phyloP scores from a whole-genome alignment of 1,140 invertebrate genomes.

The Copidosoma floridanum region DNA sequence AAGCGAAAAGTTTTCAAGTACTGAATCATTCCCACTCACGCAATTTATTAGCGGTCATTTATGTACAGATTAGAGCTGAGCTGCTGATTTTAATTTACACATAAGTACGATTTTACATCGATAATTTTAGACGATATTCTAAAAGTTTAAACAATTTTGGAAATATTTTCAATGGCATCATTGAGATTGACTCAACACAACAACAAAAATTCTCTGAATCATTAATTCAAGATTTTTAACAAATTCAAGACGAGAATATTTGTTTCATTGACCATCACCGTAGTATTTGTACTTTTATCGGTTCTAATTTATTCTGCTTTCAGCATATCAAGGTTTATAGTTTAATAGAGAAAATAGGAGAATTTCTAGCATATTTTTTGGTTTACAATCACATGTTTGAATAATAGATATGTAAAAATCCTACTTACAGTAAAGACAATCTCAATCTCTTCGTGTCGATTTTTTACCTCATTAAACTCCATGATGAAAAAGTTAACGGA shows the following conservation, averaged over 20 bases:
- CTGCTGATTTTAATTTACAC: too few species aligned
- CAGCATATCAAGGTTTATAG: neutral
- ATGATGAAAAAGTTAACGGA: conserved; percentile 9
- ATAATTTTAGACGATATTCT: too few species aligned
- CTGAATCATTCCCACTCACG: neutral
- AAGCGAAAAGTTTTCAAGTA: neutral
- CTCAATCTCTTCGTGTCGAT: conserved; percentile 11
- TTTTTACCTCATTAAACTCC: neutral
- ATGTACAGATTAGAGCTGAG: conserved; percentile 19
- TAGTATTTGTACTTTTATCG: conserved; percentile 14
- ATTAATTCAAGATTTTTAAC: neutral
- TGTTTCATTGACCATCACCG: neutral
- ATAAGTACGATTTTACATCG: conserved; percentile 7
- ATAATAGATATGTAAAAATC: conserved; percentile 24
- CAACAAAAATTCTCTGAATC: neutral
- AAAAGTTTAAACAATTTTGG: neutral
- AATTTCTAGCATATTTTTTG: conserved; percentile 16
- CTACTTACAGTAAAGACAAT: conserved; percentile 18
- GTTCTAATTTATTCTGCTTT: neutral
- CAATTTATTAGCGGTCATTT: conserved; percentile 5
- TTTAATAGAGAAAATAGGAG: conserved; percentile 5
- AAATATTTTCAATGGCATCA: neutral
- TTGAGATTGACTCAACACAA: conserved; percentile 11
- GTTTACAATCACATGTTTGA: conserved; percentile 18
- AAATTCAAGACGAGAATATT: neutral